Conservation (phyloP, 2,888 invertebrate species). For the Xestobium rufovillosum region DNA sequence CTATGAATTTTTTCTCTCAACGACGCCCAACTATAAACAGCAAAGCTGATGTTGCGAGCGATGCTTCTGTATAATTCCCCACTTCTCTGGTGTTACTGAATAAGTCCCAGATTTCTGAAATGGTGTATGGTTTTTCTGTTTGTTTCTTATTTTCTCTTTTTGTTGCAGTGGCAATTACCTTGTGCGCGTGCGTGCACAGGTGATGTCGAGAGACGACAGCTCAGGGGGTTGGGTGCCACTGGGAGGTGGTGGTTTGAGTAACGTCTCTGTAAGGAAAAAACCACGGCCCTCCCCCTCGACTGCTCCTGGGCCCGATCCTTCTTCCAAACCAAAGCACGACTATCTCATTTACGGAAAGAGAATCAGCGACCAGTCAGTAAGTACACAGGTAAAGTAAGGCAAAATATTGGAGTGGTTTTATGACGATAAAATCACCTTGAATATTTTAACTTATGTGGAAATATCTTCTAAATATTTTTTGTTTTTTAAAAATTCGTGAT, state of each 20-base stretch:
- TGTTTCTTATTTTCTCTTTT: slow-evolving; percentile 16
- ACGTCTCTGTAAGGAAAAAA: slow-evolving; percentile 82
- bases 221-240: slow-evolving; percentile 94
- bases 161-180: slow-evolving; percentile 74
- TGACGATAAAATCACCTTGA: too few species aligned
- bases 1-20: too few species aligned
- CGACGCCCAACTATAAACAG: too few species aligned
- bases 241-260: slow-evolving; percentile 88
- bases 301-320: slow-evolving; percentile 34
- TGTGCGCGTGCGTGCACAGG: slow-evolving; percentile 97
- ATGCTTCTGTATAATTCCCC: too few species aligned
- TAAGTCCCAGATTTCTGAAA: too few species aligned
- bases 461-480: too few species aligned
- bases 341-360: slow-evolving; percentile 90
- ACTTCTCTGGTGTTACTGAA: too few species aligned
- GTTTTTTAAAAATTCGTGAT: too few species aligned
- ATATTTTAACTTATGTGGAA: too few species aligned
- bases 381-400: too few species aligned
- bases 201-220: slow-evolving; percentile 97
- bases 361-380: slow-evolving; percentile 86
- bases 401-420: slow-evolving; percentile 40
- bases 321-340: slow-evolving; percentile 65
- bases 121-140: too few species aligned
- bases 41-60: too few species aligned
- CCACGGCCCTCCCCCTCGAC: slow-evolving; percentile 43